Conservation (phyloP, 2,888 invertebrate genomes). For the Neuroscelio doddi region DNA sequence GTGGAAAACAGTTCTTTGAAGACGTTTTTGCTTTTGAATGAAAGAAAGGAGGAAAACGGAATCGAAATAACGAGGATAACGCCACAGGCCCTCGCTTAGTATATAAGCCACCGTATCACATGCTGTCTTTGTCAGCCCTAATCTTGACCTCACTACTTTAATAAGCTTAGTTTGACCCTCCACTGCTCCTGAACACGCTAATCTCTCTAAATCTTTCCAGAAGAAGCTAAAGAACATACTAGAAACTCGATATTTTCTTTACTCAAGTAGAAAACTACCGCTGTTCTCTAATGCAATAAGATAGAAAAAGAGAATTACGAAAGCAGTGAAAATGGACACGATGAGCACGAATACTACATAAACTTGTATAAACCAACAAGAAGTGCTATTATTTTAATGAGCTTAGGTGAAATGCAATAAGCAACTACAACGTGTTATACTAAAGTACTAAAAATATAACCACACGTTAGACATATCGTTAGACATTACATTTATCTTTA, state of each 20-base stretch:
- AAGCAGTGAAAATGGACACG: slow-evolving; percentile 30
- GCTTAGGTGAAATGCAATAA: background rate
- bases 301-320: slow-evolving; percentile 32
- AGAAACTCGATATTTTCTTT: slow-evolving; percentile 30
- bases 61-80: slow-evolving; percentile 15
- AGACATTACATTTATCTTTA: no score
- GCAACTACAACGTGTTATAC: no score
- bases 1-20: slow-evolving; percentile 5
- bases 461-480: no score
- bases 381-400: slow-evolving; percentile 29
- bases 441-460: no score
- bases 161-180: slow-evolving; percentile 39
- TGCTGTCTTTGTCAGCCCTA: slow-evolving; percentile 42
- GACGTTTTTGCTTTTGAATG: slow-evolving; percentile 3
- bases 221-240: slow-evolving; percentile 14
- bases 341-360: slow-evolving; percentile 23
- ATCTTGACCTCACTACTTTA: slow-evolving; percentile 46
- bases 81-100: slow-evolving; percentile 2
- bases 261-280: slow-evolving; percentile 23
- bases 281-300: slow-evolving; percentile 37
- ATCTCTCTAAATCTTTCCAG: slow-evolving; percentile 31
- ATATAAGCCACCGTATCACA: background rate
- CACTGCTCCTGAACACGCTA: slow-evolving; percentile 14
- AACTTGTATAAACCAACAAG: slow-evolving; percentile 14
- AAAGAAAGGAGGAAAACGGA: slow-evolving; percentile 2